Evolutionary conservation across 2,888 invertebrate species (phyloP), one percentile per base, ranked within the genome.

Genomic region (Parelbella ahira): DNA sequence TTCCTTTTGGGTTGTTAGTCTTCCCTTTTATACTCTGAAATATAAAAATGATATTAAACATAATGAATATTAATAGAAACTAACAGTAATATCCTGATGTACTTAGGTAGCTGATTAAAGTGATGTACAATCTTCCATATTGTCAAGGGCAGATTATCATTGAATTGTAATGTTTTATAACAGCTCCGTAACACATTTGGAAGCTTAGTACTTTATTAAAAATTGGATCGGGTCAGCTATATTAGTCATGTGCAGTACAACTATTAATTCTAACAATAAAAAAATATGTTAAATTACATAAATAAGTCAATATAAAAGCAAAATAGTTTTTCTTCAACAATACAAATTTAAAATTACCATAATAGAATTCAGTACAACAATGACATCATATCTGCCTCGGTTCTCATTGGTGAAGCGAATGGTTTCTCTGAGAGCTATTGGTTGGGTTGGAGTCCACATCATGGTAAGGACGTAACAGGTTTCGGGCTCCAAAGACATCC

Each of bases 331-430:
- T n/a, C n/a, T n/a, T n/a, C n/a, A n/a, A n/a, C n/a, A n/a, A n/a
- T n/a, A n/a, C n/a, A n/a, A n/a, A n/a, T n/a, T n/a, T n/a, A n/a
- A 20, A 53, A 56, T 67, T 68, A 88, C 88, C 80, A 88, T 56
- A 29, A 59, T 59, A 30, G 91, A 89, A 63, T 92, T 93, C 7
- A 92, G 82, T 3, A 90, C 88, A 2, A 93, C 73, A 50, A 90
- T 84, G 2, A 93, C 88, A 60, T 93, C 92, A 75, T 91, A 91
- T 60, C 91, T 89, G 33, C 92, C 90, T 50, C 90, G 88, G 41
- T 89, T 87, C 46, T 88, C 90, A 70, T 92, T 92, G 1, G 89
- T 88, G 29, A 94, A 81, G 37, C 93, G 89, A 20, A 91, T 72
- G 0, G 88, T 89, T 55, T 93, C 91, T 47, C 92, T 82, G 60